Percentiles rank a stretch among this genome's conserved stretches.
These are phyloP conservation scores for Macrophya alboannulata DNA, from an alignment of 2,888 invertebrate genomes.

Conservation along the genomic window DNA sequence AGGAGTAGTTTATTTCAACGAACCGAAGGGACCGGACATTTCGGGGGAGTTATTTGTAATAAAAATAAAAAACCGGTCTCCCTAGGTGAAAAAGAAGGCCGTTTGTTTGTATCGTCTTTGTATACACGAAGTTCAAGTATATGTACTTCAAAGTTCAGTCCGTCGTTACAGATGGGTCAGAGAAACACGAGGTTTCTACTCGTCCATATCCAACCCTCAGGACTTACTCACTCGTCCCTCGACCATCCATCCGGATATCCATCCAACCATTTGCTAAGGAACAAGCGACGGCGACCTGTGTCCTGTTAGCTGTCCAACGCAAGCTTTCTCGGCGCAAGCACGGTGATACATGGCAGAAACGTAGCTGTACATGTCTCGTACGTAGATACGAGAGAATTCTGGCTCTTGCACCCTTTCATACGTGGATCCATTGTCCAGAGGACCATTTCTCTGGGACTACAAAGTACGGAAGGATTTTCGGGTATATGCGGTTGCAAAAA, in stretches of 20 bases:
- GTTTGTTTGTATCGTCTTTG: constrained; percentile 54
- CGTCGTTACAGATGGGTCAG: constrained; percentile 2
- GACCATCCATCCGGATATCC: constrained; percentile 35
- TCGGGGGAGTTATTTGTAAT: constrained; percentile 6
- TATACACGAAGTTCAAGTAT: constrained; percentile 39
- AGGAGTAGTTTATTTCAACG: constrained; percentile 19
- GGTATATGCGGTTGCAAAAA: neutral
- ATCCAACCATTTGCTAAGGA: constrained; percentile 42
- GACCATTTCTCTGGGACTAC: neutral
- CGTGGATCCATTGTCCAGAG: constrained; percentile 25
- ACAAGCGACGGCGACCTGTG: constrained; percentile 45
- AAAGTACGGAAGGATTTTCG: neutral
- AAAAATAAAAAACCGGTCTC: constrained; percentile 1
- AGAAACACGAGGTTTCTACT: constrained; percentile 49
- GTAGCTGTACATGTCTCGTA: constrained; percentile 28
- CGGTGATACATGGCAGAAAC: constrained; percentile 43
- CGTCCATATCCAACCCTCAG: constrained; percentile 35
- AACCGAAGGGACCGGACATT: neutral
- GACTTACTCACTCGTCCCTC: constrained; percentile 37
- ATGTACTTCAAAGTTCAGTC: constrained; percentile 55
- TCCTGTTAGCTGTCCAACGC: constrained; percentile 49
- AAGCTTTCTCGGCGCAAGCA: constrained; percentile 44
- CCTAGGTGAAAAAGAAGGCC: neutral
- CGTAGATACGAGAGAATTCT: constrained; percentile 15
- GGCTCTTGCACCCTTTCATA: constrained; percentile 33